Base-by-base conservation (phyloP, 2,113 vertebrate species). In the Protobothrops mucrosquamatus region DNA sequence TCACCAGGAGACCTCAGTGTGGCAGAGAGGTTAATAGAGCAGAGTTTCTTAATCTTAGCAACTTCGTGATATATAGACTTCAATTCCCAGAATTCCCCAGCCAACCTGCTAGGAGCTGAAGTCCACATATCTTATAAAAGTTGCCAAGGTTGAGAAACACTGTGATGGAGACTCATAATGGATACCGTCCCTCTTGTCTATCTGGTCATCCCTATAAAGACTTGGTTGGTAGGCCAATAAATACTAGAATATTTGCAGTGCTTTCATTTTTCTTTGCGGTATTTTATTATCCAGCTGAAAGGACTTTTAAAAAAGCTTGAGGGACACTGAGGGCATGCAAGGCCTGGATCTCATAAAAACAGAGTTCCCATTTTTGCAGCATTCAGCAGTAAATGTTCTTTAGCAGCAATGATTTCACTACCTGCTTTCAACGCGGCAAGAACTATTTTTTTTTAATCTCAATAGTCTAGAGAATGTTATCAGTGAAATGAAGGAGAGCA, bases 191-290 rank as follows among this genome's bases (percentile, higher is more conserved):
- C 22, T 43, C 90, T 26, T 54, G 18, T 48, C 15, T 51, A 34
- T 59, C 85, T 48, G 39, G 24, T 34, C 54, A 59, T 87, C 26
- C 43, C 48, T 91, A 93, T 29, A 48, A 34, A 51, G 34, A 34
- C 6, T 85, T 86, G 85, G 94, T 20, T 20, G 91, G 54, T 0
- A n/a, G 74, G 24, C 56, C 85, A 90, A 89, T 87, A 92, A 93
- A 93, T 34, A 54, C 0, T 29, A 57, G 9, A 10, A 56, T 86
- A 59, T 87, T n/a, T 48, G 39, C 54, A 59, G 46, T 20, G 22
- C 22, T 55, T 91, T 22, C 23, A 46, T 56, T 56, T 2, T 91
- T 85, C 52, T 91, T 2, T 91, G 34, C 9, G 24, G 43, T 43
- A 54, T 69, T 81, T 39, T 55, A 48, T 34, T 39, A 85, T 24